These are phyloP conservation scores for Triplophysa bombifrons DNA, from an alignment of 2,797 vertebrate genomes.

Conservation along the genomic window DNA sequence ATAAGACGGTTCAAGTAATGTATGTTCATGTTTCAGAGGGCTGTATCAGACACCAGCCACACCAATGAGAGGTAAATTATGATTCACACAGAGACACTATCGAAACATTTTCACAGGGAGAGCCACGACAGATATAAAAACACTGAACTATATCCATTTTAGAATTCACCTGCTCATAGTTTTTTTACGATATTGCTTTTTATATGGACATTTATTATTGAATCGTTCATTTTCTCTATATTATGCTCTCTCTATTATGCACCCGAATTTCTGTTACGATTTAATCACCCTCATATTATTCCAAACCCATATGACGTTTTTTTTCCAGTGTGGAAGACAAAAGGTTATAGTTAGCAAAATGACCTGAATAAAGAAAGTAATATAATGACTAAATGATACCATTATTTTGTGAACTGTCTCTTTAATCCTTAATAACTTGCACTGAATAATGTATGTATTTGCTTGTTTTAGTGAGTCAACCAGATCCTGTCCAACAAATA, in stretches of 20 bases:
- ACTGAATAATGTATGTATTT: background rate
- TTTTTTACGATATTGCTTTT: background rate
- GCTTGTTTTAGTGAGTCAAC: background rate
- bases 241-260: background rate
- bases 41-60: constrained; percentile 64
- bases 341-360: background rate
- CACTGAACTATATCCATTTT: background rate
- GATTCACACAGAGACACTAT: constrained; percentile 5
- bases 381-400: background rate
- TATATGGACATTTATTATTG: background rate
- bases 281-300: background rate
- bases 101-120: background rate
- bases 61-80: constrained; percentile 69
- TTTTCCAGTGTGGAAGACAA: background rate
- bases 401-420: background rate
- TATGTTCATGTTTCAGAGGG: constrained; percentile 54
- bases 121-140: background rate
- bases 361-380: no score
- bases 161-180: background rate
- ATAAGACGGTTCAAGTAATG: background rate
- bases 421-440: background rate
- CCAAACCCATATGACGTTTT: background rate
- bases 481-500: background rate
- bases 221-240: background rate
- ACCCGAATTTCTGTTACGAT: no score